Base-by-base conservation (phyloP, 2,797 vertebrate species). In the Champsocephalus esox region DNA sequence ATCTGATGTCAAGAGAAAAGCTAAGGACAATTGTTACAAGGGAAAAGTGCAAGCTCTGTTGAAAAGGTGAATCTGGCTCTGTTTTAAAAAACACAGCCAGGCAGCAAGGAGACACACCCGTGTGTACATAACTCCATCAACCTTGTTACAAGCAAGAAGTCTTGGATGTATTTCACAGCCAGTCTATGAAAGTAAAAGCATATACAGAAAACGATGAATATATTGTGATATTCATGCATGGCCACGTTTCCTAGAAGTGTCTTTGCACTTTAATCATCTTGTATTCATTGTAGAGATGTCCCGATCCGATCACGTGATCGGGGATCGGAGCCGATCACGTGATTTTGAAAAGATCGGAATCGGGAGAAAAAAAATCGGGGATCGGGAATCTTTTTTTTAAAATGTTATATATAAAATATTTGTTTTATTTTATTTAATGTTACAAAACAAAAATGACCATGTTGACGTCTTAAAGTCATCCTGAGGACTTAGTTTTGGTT, bases 101-200 rank as follows among this genome's bases (percentile, higher is more conserved):
- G 28, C 50, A 61, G 75, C 65, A 79, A 69, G 45, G 69, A 81
- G 57, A 77, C 60, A 72, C 52, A 68, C 17, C 55, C 66, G 38
- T 64, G 73, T 95, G 93, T 96, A 96, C 88, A 95, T 94, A 94
- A 81, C 66, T 91, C 90, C 81, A 91, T 73, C 64, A 5, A 76
- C 84, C 87, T 92, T 91, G 91, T 93, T 90, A 86, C 85, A 89
- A 93, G 89, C 86, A 95, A 88, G 79, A 82, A 87, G 77, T 92
- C 88, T 92, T 94, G 93, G 93, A 93, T 94, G 91, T 96, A 90
- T 93, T 93, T 90, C 78, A 81, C 72, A 87, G 87, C 67, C 46
- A 28, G 82, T 84, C 71, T 44, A 76, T 41, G 14, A 64, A 52
- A 66, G 58, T 57, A 67, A 59, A 74, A 65, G 51, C 17, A 63